phyloP scores from a whole-genome alignment of 2,113 vertebrate species.

The Bubo blakistoni region DNA sequence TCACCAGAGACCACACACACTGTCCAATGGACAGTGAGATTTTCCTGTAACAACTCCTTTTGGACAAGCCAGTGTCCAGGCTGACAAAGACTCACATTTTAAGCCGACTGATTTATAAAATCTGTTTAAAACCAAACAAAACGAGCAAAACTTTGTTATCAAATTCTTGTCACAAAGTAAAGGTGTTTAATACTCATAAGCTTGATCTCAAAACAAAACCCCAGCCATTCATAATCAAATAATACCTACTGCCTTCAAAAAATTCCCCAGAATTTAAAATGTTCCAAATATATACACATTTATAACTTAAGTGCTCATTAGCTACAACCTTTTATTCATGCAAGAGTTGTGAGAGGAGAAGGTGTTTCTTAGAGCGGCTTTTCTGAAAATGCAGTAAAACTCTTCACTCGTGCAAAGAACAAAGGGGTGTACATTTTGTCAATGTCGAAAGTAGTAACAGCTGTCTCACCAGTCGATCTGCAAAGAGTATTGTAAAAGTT shows the following conservation, averaged over 20 bases:
- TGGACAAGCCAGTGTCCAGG: neutral
- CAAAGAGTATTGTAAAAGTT: neutral
- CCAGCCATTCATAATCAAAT: slow-evolving; percentile 62
- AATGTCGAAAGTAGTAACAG: slow-evolving; percentile 90
- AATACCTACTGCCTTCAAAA: slow-evolving; percentile 65
- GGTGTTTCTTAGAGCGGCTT: slow-evolving; percentile 83
- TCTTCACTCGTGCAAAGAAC: slow-evolving; percentile 95
- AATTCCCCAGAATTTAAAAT: slow-evolving; percentile 66
- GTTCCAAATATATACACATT: slow-evolving; percentile 72
- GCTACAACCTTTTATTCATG: slow-evolving; percentile 70
- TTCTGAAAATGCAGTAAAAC: slow-evolving; percentile 93
- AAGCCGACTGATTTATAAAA: slow-evolving; percentile 61
- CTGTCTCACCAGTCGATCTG: slow-evolving; percentile 91
- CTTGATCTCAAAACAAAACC: slow-evolving; percentile 61
- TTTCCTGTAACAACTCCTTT: slow-evolving; percentile 16
- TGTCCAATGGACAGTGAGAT: slow-evolving; percentile 36
- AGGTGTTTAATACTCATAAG: slow-evolving; percentile 46
- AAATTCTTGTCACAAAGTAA: slow-evolving; percentile 65
- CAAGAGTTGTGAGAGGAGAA: slow-evolving; percentile 53
- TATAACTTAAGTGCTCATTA: slow-evolving; percentile 73
- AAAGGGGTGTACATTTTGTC: slow-evolving; percentile 96
- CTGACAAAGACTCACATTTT: slow-evolving; percentile 24
- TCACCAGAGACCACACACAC: slow-evolving; percentile 22
- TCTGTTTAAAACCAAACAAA: slow-evolving; percentile 30
- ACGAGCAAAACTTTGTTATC: slow-evolving; percentile 31